Evolutionary conservation across 2,113 vertebrate species (phyloP), one percentile per base, ranked within the genome.

Genomic region (Hassar affinis): DNA sequence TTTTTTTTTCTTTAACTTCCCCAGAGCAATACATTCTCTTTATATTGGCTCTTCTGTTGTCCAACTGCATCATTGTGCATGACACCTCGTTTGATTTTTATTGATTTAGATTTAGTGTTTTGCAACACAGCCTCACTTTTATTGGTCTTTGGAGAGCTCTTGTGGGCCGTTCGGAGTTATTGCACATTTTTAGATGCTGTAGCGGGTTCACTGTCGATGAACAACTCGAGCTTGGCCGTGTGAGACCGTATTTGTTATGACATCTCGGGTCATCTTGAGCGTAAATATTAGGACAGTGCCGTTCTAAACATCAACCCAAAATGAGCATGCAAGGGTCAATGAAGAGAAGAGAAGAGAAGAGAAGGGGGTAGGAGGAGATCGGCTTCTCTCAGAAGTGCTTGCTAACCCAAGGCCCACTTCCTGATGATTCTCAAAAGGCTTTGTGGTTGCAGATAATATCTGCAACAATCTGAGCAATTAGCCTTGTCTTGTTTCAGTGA

Each of bases 211-310:
- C 12, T 33, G 0, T 38, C 14, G 1, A 80, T 8, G 57, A 56
- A 85, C 83, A 84, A 87, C 82, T 57, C 62, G 69, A 77, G 78
- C 42, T 69, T 81, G 68, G 81, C 5, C 71, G 62, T 27, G 20
- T 59, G 84, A 6, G 42, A 69, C 91, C 89, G 83, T 91, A 91
- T 93, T 91, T 91, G 91, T 88, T 91, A 90, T 88, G 85, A 90
- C 86, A 87, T 47, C 56, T 33, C 79, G 47, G 82, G 75, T 47
- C 8, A 42, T 45, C 68, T 12, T 6, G 18, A 76, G 85, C 4
- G 72, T 92, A 93, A 93, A 93, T 91, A 91, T 90, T 91, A 88
- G 74, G 87, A 92, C 68, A 83, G 56, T 76, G 22, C 47, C 79
- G 59, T 85, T 85, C 89, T 81, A 76, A 82, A 88, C 86, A 51